A percentile compares a stretch with the other conserved stretches of the same genome.
These are phyloP conservation scores for Calliscelio sp. DNA, from an alignment of 2,888 invertebrate species.

Conservation along the genomic window DNA sequence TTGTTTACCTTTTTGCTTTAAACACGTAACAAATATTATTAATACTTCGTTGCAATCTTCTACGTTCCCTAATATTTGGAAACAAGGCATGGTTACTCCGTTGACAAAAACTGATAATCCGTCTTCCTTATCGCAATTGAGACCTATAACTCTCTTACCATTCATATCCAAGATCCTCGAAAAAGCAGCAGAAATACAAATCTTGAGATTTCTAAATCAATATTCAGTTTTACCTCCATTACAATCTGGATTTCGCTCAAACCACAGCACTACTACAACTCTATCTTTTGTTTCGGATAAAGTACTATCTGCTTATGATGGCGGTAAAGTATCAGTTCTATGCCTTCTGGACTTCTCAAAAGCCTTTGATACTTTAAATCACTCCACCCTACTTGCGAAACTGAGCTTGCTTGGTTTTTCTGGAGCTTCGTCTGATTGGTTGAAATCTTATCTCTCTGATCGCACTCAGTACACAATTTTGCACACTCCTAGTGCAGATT, in stretches of 20 bases:
- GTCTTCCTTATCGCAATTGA: not conserved
- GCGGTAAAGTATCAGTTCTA: not conserved
- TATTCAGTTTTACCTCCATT: not conserved
- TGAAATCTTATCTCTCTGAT: not conserved
- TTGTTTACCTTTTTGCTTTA: too few species aligned
- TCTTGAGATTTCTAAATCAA: not conserved
- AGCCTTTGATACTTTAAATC: not conserved
- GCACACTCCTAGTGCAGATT: too few species aligned
- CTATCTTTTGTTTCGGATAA: slow-evolving; percentile 3
- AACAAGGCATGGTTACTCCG: not conserved
- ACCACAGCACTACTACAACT: not conserved
- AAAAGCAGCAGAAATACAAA: not conserved
- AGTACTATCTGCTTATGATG: not conserved
- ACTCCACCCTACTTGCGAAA: not conserved
- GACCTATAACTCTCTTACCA: not conserved
- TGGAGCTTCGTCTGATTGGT: not conserved
- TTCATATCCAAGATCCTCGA: not conserved
- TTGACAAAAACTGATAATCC: not conserved
- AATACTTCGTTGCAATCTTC: not conserved
- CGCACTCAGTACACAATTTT: too few species aligned
- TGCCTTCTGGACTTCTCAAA: too few species aligned
- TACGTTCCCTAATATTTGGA: not conserved
- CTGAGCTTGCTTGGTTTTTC: not conserved
- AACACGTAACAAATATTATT: too few species aligned
- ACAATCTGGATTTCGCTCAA: not conserved